Conservation (phyloP, 2,888 invertebrate species). For the Pasiphila rectangulata region DNA sequence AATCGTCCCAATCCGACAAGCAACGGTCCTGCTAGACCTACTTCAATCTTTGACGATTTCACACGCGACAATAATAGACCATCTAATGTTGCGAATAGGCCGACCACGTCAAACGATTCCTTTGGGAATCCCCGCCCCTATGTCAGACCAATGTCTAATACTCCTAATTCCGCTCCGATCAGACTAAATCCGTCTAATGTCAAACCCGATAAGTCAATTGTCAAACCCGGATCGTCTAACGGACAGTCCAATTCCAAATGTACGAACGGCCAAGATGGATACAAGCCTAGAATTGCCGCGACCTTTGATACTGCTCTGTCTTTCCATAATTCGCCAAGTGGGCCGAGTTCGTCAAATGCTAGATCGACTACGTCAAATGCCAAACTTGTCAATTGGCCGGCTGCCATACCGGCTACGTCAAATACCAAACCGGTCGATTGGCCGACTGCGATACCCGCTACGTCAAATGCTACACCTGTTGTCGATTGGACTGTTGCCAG, state of each 20-base stretch:
- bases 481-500: neutral
- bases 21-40: slow-evolving; percentile 11
- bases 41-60: slow-evolving; percentile 23
- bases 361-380: neutral
- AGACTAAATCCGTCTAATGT: slow-evolving; percentile 4
- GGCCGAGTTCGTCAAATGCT: neutral
- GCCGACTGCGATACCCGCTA: neutral
- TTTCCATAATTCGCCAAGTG: neutral
- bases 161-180: neutral
- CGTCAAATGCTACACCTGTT: too few species aligned
- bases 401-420: too few species aligned
- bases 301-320: neutral
- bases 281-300: neutral
- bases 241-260: neutral
- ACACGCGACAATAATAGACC: slow-evolving; percentile 1
- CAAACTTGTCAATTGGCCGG: too few species aligned
- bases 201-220: neutral
- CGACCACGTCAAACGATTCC: neutral
- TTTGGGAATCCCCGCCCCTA: slow-evolving; percentile 7
- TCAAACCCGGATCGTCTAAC: neutral
- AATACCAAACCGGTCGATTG: too few species aligned
- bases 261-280: neutral
- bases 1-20: slow-evolving; percentile 1
- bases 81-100: slow-evolving; percentile 3
- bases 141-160: neutral